Evolutionary conservation across 1,140 invertebrate species (phyloP).

Genomic region (Diprion similis): DNA sequence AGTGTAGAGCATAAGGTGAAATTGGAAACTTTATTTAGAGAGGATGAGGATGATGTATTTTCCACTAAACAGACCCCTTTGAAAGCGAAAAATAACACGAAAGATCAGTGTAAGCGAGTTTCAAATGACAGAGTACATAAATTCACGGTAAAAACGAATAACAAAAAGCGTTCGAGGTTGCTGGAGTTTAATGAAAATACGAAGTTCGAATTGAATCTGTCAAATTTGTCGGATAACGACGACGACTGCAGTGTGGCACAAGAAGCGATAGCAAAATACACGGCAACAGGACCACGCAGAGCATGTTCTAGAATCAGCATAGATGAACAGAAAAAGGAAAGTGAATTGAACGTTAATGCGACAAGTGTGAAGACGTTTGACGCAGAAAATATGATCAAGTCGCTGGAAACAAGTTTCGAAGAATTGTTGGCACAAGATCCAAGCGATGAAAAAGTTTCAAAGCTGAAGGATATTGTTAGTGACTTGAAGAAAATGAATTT

Average conservation of each 20-base stretch:
- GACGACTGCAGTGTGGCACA: slow-evolving; percentile 19
- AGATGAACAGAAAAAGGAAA: not conserved
- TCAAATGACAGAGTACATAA: slow-evolving; percentile 18
- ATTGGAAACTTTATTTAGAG: not conserved
- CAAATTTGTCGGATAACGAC: slow-evolving; percentile 19
- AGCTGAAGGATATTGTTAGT: not conserved
- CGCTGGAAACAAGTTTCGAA: slow-evolving; percentile 1
- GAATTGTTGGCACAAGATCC: not conserved
- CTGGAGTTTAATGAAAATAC: slow-evolving; percentile 37
- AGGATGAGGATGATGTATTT: not conserved
- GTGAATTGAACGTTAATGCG: slow-evolving; percentile 1
- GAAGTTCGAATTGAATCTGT: slow-evolving; percentile 36
- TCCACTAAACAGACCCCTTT: not conserved
- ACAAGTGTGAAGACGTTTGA: slow-evolving; percentile 13
- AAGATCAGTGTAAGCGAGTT: not conserved
- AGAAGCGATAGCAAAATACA: slow-evolving; percentile 19
- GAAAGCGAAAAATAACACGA: slow-evolving; percentile 13
- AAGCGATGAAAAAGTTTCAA: not conserved
- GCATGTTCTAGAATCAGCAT: not conserved
- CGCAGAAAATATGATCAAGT: slow-evolving; percentile 2
- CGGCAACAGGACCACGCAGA: slow-evolving; percentile 13
- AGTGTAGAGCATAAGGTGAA: not conserved
- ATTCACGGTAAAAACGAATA: slow-evolving; percentile 25
- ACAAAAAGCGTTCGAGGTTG: slow-evolving; percentile 27
- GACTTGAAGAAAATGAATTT: slow-evolving; percentile 12